phyloP scores from a whole-genome alignment of 2,888 invertebrate species.

The Erebia aethiops region DNA sequence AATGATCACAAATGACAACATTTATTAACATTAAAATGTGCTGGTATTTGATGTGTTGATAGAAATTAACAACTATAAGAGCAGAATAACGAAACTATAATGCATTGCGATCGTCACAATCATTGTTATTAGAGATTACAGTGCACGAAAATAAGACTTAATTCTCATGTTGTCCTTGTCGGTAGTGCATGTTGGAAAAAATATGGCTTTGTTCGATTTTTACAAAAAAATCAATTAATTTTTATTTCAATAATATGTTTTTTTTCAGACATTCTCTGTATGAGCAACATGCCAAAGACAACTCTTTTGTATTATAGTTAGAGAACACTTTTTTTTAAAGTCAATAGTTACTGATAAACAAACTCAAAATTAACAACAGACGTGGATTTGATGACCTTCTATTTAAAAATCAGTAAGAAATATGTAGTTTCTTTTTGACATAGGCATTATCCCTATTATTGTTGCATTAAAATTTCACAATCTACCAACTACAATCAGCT shows the following conservation, averaged over 20 bases:
- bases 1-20: conserved; percentile 18
- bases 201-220: neutral
- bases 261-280: neutral
- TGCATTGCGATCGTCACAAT: neutral
- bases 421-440: too few relatives aligned
- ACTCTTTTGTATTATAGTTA: neutral
- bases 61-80: neutral
- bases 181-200: neutral
- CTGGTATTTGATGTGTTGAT: conserved; percentile 6
- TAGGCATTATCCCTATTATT: neutral
- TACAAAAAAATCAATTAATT: neutral
- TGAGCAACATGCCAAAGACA: neutral
- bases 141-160: neutral
- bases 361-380: too few relatives aligned
- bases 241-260: neutral
- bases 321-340: too few relatives aligned
- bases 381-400: too few relatives aligned
- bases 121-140: neutral
- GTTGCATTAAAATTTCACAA: neutral
- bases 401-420: too few relatives aligned
- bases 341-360: too few relatives aligned
- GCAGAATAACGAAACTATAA: conserved; percentile 4
- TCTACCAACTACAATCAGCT: neutral
- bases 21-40: neutral
- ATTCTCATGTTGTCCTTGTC: neutral